Conservation (phyloP, 2,113 vertebrate species). For the Blennius ocellaris region DNA sequence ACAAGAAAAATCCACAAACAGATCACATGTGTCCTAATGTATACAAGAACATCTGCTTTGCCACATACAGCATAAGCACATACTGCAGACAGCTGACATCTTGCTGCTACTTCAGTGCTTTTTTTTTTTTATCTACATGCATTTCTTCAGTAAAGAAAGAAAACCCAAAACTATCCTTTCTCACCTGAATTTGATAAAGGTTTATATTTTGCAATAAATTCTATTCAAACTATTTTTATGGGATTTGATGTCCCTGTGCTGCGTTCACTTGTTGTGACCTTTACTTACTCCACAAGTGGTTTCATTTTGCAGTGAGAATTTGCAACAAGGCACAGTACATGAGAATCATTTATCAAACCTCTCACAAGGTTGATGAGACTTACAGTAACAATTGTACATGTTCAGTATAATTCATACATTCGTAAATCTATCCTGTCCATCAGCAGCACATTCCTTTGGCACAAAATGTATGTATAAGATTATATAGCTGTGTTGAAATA, state of each 20-base stretch:
- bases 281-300: neutral
- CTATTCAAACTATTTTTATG: constrained; percentile 1
- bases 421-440: no score
- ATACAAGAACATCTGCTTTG: constrained; percentile 45
- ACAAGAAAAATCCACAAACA: constrained; percentile 38
- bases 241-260: neutral
- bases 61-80: constrained; percentile 31
- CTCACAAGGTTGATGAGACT: neutral
- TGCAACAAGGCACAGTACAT: neutral
- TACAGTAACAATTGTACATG: neutral
- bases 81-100: constrained; percentile 39
- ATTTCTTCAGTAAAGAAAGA: constrained; percentile 8
- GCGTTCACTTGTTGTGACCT: neutral
- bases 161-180: neutral
- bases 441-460: no score
- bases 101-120: neutral
- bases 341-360: neutral
- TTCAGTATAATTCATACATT: neutral
- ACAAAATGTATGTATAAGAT: no score
- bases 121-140: constrained; percentile 10
- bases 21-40: constrained; percentile 35
- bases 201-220: neutral
- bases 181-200: neutral
- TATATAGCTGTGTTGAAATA: no score
- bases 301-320: constrained; percentile 1